phyloP scores from a whole-genome alignment of 2,888 invertebrate species.

The Drosophila buzzatii region DNA sequence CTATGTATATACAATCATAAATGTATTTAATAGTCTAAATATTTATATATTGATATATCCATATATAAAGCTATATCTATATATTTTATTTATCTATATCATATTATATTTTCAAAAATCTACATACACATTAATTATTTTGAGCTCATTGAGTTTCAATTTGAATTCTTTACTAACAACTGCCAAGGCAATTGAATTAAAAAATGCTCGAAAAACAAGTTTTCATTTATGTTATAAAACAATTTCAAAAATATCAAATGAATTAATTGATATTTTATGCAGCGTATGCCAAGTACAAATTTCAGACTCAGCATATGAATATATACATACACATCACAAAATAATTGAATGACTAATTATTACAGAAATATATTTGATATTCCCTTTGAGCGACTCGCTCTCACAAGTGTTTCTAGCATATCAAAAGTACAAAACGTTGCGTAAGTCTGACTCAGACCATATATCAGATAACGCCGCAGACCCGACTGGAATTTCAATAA shows the following conservation, averaged over 20 bases:
- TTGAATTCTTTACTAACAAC: neutral
- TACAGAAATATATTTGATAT: neutral
- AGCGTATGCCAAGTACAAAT: no score
- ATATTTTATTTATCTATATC: neutral
- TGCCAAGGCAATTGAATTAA: neutral
- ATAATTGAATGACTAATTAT: neutral
- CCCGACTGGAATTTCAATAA: constrained; percentile 61
- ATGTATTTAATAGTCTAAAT: neutral
- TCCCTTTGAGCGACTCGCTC: constrained; percentile 30
- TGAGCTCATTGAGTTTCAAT: neutral
- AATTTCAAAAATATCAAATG: neutral
- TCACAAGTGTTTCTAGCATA: constrained; percentile 23
- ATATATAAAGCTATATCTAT: no score
- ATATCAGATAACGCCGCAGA: constrained; percentile 58
- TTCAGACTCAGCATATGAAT: neutral
- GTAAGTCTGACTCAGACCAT: constrained; percentile 58
- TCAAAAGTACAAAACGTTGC: constrained; percentile 38
- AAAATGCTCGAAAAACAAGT: constrained; percentile 1
- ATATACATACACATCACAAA: neutral
- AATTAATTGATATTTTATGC: neutral
- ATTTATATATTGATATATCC: no score
- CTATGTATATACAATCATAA: neutral
- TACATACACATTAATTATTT: neutral
- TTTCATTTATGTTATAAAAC: neutral
- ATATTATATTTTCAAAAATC: neutral